These are phyloP conservation scores for Pipistrellus nathusii DNA, from an alignment of 2,797 vertebrate genomes.

Conservation along the genomic window DNA sequence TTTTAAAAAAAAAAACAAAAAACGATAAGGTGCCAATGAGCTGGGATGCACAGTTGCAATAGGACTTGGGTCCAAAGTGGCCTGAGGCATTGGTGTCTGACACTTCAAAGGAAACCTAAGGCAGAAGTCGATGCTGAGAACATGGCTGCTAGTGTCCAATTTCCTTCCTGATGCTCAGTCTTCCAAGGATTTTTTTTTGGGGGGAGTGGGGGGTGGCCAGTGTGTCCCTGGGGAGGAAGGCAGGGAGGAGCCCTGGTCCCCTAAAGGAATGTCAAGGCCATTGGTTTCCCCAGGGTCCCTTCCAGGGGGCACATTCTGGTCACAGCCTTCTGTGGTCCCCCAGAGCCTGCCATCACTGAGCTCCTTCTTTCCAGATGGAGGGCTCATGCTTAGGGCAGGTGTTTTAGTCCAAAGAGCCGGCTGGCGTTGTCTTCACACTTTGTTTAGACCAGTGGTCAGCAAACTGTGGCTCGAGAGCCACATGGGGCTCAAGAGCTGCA, in stretches of 20 bases:
- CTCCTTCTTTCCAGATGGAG: neutral
- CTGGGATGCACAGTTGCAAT: neutral
- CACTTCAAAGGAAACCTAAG: neutral
- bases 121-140: neutral
- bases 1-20: too few relatives aligned
- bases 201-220: too few relatives aligned
- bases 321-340: accelerated
- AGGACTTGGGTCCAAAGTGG: neutral
- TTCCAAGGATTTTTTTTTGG: neutral
- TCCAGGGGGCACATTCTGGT: neutral
- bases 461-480: too few relatives aligned
- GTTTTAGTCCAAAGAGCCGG: neutral
- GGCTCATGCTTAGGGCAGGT: accelerated
- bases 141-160: neutral
- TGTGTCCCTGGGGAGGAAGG: neutral
- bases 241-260: neutral
- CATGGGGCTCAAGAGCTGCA: too few relatives aligned
- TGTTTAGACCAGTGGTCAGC: too few relatives aligned
- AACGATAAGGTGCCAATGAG: neutral
- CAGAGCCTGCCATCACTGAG: neutral
- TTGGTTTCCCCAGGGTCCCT: neutral
- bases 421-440: neutral
- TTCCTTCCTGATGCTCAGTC: neutral
- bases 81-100: neutral
- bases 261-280: neutral